These are phyloP conservation scores for Dendrocincla fuliginosa DNA, from an alignment of 2,797 vertebrate genomes.

Conservation along the genomic window DNA sequence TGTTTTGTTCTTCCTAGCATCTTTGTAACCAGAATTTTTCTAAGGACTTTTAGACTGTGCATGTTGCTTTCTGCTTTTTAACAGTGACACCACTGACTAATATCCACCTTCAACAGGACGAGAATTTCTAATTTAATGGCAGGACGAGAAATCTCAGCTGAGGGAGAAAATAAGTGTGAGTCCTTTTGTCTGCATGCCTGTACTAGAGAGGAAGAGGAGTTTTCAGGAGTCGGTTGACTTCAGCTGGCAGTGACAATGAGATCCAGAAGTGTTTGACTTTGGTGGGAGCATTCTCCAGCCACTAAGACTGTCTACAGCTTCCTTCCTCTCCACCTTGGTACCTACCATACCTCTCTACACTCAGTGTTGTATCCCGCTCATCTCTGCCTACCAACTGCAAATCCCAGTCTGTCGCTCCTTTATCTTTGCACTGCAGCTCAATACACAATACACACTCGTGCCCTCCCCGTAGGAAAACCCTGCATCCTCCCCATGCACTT, in stretches of 20 bases:
- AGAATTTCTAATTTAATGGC: neutral
- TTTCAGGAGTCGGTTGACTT: neutral
- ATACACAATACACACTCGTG: neutral
- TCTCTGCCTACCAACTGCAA: neutral
- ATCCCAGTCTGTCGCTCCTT: neutral
- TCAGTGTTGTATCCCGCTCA: neutral
- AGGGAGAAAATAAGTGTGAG: neutral
- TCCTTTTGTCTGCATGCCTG: neutral
- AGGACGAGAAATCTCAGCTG: neutral
- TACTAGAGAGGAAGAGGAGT: neutral
- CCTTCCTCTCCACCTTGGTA: neutral
- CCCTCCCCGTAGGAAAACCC: neutral
- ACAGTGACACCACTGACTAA: neutral
- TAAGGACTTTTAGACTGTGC: neutral
- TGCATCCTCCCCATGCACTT: neutral
- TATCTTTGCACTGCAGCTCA: neutral
- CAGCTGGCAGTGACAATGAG: neutral
- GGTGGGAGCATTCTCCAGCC: neutral
- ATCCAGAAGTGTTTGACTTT: neutral
- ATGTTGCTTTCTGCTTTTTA: neutral
- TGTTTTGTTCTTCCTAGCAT: neutral
- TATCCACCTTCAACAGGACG: accelerated
- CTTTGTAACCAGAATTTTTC: neutral
- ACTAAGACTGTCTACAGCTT: neutral
- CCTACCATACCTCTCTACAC: neutral